A percentile compares a stretch with the other conserved stretches of the same genome.
phyloP scores from a whole-genome alignment of 2,888 invertebrate species.

The Pemphredon lugubris region DNA sequence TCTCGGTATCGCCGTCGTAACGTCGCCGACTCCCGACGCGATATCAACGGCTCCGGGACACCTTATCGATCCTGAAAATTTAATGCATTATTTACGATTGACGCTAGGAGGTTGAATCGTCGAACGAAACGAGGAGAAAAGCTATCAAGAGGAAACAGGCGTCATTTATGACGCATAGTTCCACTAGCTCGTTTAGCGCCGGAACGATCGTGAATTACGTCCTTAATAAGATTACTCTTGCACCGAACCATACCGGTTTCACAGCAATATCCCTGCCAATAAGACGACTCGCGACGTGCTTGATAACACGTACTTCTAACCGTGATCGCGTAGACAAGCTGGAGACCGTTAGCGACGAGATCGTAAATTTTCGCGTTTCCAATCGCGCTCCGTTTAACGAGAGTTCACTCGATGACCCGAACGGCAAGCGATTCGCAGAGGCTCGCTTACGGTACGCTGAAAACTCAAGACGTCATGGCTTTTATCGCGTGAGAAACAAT shows the following conservation, averaged over 20 bases:
- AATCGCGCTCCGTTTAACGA: constrained; percentile 3
- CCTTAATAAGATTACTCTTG: constrained; percentile 41
- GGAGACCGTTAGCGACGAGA: not conserved
- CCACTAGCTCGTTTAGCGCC: not conserved
- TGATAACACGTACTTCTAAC: constrained; percentile 39
- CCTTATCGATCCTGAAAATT: too few species aligned
- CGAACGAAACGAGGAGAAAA: too few species aligned
- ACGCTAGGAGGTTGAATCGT: too few species aligned
- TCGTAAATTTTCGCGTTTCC: not conserved
- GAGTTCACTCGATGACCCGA: not conserved
- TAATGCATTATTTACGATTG: too few species aligned
- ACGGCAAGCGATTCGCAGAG: not conserved
- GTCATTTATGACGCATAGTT: too few species aligned
- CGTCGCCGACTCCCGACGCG: too few species aligned
- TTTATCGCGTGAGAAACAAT: constrained; percentile 12
- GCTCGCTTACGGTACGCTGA: too few species aligned
- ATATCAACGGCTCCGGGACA: too few species aligned
- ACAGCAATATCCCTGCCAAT: constrained; percentile 11
- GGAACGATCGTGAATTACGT: constrained; percentile 28
- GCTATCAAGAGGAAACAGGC: too few species aligned
- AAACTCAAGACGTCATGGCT: constrained; percentile 5
- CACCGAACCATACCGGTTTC: constrained; percentile 13
- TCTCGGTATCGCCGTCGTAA: too few species aligned
- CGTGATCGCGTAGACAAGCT: constrained; percentile 3
- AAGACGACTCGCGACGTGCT: constrained; percentile 33